Conservation (phyloP, 2,113 vertebrate species). For the Cynocephalus volans region DNA sequence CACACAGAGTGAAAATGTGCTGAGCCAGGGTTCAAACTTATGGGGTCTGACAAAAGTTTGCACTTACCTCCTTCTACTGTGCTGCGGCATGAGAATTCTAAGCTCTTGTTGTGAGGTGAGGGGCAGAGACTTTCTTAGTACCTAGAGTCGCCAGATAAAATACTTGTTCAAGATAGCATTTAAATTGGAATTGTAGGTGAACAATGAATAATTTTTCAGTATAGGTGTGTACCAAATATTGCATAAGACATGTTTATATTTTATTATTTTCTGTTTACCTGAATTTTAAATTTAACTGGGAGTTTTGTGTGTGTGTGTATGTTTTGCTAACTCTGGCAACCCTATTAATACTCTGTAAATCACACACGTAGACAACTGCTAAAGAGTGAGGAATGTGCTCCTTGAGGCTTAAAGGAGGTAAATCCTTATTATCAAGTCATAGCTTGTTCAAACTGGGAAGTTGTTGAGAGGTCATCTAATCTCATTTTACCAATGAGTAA, state of each 20-base stretch:
- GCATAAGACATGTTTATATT: background rate
- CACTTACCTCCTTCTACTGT: background rate
- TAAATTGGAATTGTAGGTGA: background rate
- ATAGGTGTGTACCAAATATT: background rate
- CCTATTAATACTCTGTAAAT: background rate
- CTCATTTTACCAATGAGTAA: background rate
- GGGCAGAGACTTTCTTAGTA: background rate
- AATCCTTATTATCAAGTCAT: slow-evolving; percentile 27
- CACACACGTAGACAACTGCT: slow-evolving; percentile 42
- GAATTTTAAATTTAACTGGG: slow-evolving; percentile 21
- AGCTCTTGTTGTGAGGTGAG: background rate
- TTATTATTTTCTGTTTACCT: slow-evolving; percentile 4
- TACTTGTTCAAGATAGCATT: background rate
- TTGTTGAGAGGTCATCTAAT: background rate
- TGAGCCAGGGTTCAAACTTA: background rate
- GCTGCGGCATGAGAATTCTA: background rate
- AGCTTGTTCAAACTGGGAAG: slow-evolving; percentile 35
- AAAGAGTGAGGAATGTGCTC: slow-evolving; percentile 41
- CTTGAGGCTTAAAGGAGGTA: slow-evolving; percentile 54
- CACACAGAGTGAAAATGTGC: background rate
- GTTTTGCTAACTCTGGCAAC: background rate
- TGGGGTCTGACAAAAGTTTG: background rate
- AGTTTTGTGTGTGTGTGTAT: background rate
- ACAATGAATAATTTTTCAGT: background rate
- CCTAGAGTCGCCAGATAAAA: background rate